phyloP scores from a whole-genome alignment of 1,140 invertebrate genomes.

The Heliconius congener region DNA sequence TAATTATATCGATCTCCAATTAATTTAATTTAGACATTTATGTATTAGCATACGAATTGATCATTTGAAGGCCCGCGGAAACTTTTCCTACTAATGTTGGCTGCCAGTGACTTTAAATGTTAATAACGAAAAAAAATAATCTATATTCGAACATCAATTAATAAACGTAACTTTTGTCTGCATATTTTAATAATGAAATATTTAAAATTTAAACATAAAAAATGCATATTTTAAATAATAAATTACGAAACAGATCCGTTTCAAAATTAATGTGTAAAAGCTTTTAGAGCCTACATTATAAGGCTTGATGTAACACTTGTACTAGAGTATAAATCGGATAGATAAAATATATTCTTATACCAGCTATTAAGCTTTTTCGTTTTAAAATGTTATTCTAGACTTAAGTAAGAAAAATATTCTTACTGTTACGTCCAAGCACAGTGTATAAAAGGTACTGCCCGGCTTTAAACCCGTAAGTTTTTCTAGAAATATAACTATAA shows the following conservation, averaged over 20 bases:
- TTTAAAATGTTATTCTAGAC: too few relatives aligned
- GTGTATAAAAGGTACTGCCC: too few relatives aligned
- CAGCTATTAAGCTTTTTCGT: too few relatives aligned
- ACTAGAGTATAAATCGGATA: too few relatives aligned
- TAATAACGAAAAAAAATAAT: background rate
- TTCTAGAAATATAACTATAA: too few relatives aligned
- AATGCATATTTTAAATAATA: background rate
- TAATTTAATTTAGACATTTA: background rate
- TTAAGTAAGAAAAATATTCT: too few relatives aligned
- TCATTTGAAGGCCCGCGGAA: background rate
- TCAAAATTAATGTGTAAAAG: conserved; percentile 9
- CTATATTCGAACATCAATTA: background rate
- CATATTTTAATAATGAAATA: background rate
- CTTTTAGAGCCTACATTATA: conserved; percentile 2
- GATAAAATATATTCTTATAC: too few relatives aligned
- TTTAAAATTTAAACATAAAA: background rate
- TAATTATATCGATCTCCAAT: conserved; percentile 8
- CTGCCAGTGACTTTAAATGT: background rate
- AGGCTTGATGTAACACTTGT: too few relatives aligned
- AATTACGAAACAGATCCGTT: background rate
- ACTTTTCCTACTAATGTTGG: background rate
- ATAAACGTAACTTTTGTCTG: background rate
- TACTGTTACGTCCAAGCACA: too few relatives aligned
- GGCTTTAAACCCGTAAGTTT: too few relatives aligned
- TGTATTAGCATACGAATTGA: conserved; percentile 2